Base-by-base conservation (phyloP, 2,888 invertebrate genomes). In the Cylloceria caligata region DNA sequence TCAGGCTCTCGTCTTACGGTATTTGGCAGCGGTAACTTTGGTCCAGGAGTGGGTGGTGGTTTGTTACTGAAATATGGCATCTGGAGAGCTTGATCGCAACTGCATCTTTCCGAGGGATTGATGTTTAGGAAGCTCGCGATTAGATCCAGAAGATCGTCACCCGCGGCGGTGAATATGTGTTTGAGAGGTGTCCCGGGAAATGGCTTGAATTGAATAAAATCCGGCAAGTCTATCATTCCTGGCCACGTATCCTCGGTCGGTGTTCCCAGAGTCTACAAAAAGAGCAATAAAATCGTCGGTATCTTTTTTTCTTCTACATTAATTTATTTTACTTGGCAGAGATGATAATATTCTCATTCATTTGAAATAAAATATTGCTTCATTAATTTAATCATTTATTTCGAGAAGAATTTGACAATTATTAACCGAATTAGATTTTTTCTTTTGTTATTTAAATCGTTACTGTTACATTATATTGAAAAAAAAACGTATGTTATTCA, bases 231-330 rank as follows among this genome's bases (percentile, higher is more conserved):
- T 75, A 94, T 95, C 92, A 97, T 94, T 45, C 96, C 96, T 7
- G 98, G 98, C 99, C 99, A 99, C 74, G 95, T 96, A 85, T 97
- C 96, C 88, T 98, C 98, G 21, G 95, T 96, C 0, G 99, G 99
- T 64, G 98, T 98, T 6, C 99, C 99, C 86, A 99, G 94, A 24
- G 93, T 92, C 92, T 92, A 49, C n/a, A n/a, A 62, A 86, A 85
- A 72, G 73, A 21, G 19, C 7, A 52, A 21, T 27, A 45, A 19
- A 19, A 16, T 13, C 13, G 24, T 52, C 11, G 11, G 4, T 11
- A 52, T 4, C 11, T 49, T 52, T 0, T 13, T 52, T 11, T 11
- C n/a, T 45, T 2, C 16, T 13, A 45, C 16, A 4, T 45, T 45
- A 16, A 45, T 16, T 2, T 4, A n/a, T n/a, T n/a, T 45, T 5